Base-by-base conservation (phyloP, 2,797 vertebrate species). In the Sternotherus odoratus region DNA sequence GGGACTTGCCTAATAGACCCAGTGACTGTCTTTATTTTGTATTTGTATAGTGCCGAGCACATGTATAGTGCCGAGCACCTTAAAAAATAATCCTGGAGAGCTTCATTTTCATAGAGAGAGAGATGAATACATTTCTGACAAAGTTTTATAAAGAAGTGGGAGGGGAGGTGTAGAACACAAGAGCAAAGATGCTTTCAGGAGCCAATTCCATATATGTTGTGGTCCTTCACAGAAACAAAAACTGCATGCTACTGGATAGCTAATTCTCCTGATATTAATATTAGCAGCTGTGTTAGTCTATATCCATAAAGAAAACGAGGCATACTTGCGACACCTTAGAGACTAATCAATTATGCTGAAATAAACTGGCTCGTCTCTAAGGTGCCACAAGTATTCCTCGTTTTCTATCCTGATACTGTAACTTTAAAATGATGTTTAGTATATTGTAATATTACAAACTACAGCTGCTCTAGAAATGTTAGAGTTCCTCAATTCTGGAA, bases 401-500 rank as follows among this genome's bases (percentile, higher is more conserved):
- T 43, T 43, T 43, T 43, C 43, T 48, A 5, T 51, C 80, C 24
- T 5, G 13, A 23, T 6, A 36, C 19, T 46, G 24, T 17, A 86
- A 48, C 57, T 56, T 51, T 3, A 33, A 0, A n/a, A n/a, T 11
- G 79, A 9, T 83, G 56, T 51, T 1, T 16, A 69, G 24, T 1
- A 75, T n/a, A 36, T 81, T 63, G 4, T 30, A 21, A n/a, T 77
- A 2, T 15, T 74, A 28, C 72, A 74, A 8, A 46, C 26, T 75
- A 74, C 43, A 74, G 72, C 23, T 26, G 24, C 24, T 74, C 43
- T 46, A 43, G 24, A 74, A 28, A 74, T 74, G 24, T 15, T 46
- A 30, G 43, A 16, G 43, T 28, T 48, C 72, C 72, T 48, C 69
- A 30, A 2, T 0, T 33, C 50, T 50, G 74, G 54, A 7, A 89